phyloP scores from a whole-genome alignment of 2,113 vertebrate genomes.

The Coracopsis vasa region DNA sequence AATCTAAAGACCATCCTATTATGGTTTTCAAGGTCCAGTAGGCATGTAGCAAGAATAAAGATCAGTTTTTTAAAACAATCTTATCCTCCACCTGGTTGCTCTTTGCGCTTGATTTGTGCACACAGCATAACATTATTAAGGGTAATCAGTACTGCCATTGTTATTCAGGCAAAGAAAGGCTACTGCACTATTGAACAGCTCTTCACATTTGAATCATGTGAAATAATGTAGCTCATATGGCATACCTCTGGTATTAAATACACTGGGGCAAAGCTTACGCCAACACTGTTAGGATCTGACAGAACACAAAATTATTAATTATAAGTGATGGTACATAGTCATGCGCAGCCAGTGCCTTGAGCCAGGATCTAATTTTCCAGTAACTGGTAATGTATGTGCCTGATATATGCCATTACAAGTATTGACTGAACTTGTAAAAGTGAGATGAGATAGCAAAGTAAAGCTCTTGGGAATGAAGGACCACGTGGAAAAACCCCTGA shows the following conservation, averaged over 20 bases:
- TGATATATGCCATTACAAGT: not conserved
- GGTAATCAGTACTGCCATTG: conserved; percentile 23
- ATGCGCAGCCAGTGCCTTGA: not conserved
- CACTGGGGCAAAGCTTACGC: not conserved
- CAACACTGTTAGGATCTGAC: not conserved
- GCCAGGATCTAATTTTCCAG: not conserved
- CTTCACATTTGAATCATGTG: not conserved
- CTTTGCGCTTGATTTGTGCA: conserved; percentile 31
- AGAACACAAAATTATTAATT: not conserved
- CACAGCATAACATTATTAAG: conserved; percentile 25
- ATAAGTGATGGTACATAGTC: not conserved
- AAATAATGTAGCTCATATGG: not conserved
- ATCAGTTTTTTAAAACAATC: conserved; percentile 13
- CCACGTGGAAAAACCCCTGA: not conserved
- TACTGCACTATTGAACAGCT: not conserved
- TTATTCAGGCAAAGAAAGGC: not conserved
- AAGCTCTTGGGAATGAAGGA: not conserved
- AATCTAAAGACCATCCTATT: conserved; percentile 41
- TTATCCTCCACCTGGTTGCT: conserved; percentile 54
- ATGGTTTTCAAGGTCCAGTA: conserved; percentile 46
- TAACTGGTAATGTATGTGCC: not conserved
- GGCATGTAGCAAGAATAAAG: conserved; percentile 12
- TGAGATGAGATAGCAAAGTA: not conserved
- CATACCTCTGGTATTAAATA: not conserved
- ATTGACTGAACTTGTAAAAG: not conserved